Evolutionary conservation across 2,888 invertebrate genomes (phyloP), one percentile per base, ranked within the genome.

Genomic region (Cephus runcator): DNA sequence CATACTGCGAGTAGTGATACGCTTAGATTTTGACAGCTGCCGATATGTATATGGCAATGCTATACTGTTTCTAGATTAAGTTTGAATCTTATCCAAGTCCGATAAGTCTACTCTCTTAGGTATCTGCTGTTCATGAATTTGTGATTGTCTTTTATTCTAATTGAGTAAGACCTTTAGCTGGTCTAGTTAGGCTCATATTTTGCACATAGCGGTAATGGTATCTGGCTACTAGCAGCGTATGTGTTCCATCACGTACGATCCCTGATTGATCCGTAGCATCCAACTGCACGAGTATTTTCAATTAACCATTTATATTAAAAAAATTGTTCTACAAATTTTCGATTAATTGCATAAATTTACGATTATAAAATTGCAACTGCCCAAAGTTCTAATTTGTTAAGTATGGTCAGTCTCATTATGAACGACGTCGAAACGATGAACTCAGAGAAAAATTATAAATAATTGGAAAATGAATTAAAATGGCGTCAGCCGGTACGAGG

Each of bases 401-500:
- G 56, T 23, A 56, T 56, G 56, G 2, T 56, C 56, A 15, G 23
- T 56, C 56, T 23, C 23, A 23, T 56, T 56, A 2, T 6, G 23
- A 56, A 56, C 56, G 40, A 40, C 40, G 2, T 40, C 23, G 40
- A 23, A 40, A 23, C 40, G 23, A 56, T 23, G 9, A 23, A 56
- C 9, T 31, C 15, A 2, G 12, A 71, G 71, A 33, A 71, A 71
- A 34, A 33, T 31, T 11, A 71, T 73, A 73, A 79, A 75, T 78
- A 73, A 79, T 76, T 34, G 34, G 30, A 74, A 68, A 78, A 69
- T 31, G 69, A 75, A 76, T 73, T 35, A 73, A 56, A 75, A 73
- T 69, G 69, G 75, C 77, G 76, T 75, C 77, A 77, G 79, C 75
- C 40, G 71, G 73, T 76, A 35, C 69, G 12, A 15, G 74, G 34